Conservation (phyloP, 2,888 invertebrate genomes). For the Pilophorus perplexus region DNA sequence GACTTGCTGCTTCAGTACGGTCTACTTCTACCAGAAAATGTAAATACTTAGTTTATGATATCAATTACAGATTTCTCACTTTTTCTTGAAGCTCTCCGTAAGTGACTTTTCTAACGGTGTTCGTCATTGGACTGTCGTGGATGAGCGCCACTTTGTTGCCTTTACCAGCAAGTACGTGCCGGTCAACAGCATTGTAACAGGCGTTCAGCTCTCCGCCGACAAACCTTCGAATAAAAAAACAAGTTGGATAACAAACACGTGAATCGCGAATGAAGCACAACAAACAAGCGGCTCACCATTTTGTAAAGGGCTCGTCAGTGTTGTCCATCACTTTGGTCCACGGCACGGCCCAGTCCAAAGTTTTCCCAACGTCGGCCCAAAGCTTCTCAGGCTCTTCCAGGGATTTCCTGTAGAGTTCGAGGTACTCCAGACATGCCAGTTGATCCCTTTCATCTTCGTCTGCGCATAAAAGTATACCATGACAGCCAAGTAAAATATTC, state of each 20-base stretch:
- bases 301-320: slow-evolving; percentile 78
- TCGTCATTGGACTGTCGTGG: slow-evolving; percentile 86
- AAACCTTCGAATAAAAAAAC: slow-evolving; percentile 60
- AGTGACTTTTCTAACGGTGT: slow-evolving; percentile 71
- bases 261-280: too few relatives aligned
- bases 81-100: slow-evolving; percentile 77
- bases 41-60: too few relatives aligned
- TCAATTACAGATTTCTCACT: slow-evolving; percentile 58
- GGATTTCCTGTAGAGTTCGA: slow-evolving; percentile 65
- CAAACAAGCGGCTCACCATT: slow-evolving; percentile 82
- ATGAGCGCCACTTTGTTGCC: slow-evolving; percentile 80
- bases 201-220: slow-evolving; percentile 88
- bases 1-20: too few relatives aligned
- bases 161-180: slow-evolving; percentile 76
- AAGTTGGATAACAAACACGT: background rate
- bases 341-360: slow-evolving; percentile 77
- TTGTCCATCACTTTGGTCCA: slow-evolving; percentile 84
- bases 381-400: slow-evolving; percentile 77
- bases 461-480: background rate
- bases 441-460: slow-evolving; percentile 30
- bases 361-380: slow-evolving; percentile 76
- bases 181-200: slow-evolving; percentile 88
- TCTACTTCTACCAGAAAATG: too few relatives aligned
- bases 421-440: slow-evolving; percentile 55
- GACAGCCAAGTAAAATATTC: too few relatives aligned